Percentiles rank a stretch among this genome's conserved stretches.
phyloP scores from a whole-genome alignment of 1,140 invertebrate genomes.

The Hyphantria cunea region DNA sequence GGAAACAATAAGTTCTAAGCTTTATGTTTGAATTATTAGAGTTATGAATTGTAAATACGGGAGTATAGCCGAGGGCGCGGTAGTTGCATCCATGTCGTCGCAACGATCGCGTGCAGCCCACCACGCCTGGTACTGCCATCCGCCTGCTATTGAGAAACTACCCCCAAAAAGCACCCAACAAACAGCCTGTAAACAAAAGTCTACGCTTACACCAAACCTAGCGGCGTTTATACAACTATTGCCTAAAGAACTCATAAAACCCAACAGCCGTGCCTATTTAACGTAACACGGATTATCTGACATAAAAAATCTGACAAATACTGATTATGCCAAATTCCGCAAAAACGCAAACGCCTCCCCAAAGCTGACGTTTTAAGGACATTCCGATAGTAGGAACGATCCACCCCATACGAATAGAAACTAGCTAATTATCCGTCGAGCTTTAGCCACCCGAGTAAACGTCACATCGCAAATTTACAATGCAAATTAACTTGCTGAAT shows the following conservation, averaged over 20 bases:
- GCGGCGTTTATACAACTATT: conserved; percentile 27
- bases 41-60: conserved; percentile 46
- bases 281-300: conserved; percentile 37
- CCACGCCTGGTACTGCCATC: conserved; percentile 69
- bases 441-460: conserved; percentile 69
- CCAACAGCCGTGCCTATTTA: conserved; percentile 31
- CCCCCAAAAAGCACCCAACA: conserved; percentile 51
- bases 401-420: conserved; percentile 74
- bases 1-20: conserved; percentile 42
- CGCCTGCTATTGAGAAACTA: conserved; percentile 53
- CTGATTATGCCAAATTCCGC: conserved; percentile 41
- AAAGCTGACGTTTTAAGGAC: conserved; percentile 60
- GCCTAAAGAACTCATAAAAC: conserved; percentile 32
- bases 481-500: conserved; percentile 77
- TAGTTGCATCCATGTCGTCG: conserved; percentile 57
- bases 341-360: conserved; percentile 35
- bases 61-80: conserved; percentile 18
- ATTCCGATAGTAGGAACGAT: conserved; percentile 51
- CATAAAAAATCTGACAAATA: conserved; percentile 37
- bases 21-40: conserved; percentile 44
- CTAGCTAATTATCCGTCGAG: conserved; percentile 78
- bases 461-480: conserved; percentile 77
- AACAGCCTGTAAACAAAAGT: conserved; percentile 63
- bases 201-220: conserved; percentile 22
- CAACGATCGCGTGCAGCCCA: conserved; percentile 65